These are phyloP conservation scores for Caenorhabditis afra DNA, from an alignment of 2,888 invertebrate genomes.

Conservation along the genomic window DNA sequence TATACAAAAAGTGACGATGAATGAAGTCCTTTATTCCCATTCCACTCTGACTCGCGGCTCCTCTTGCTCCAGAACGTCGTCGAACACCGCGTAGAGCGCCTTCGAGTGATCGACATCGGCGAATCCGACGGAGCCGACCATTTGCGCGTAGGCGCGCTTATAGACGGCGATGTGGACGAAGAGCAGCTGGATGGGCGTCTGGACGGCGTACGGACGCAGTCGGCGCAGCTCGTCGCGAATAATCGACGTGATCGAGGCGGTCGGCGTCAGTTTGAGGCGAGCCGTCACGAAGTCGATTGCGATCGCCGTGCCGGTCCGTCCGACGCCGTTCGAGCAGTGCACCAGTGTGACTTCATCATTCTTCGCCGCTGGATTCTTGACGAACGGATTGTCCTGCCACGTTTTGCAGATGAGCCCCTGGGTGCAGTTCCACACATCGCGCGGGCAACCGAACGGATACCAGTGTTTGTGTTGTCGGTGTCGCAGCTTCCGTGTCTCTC, in stretches of 20 bases:
- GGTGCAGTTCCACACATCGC: neutral
- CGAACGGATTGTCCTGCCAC: too few species aligned
- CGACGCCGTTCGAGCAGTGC: neutral
- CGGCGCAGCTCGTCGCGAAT: neutral
- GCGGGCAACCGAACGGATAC: neutral
- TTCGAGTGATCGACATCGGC: too few species aligned
- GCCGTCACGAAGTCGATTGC: neutral
- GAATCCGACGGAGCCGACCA: too few species aligned
- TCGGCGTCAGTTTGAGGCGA: neutral
- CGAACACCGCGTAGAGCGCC: too few species aligned
- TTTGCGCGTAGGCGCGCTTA: neutral
- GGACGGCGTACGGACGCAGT: neutral
- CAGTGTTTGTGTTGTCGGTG: too few species aligned
- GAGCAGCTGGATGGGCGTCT: neutral
- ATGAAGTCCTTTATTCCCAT: conserved; percentile 17
- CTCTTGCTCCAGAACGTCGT: too few species aligned
- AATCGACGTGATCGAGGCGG: neutral
- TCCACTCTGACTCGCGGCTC: too few species aligned
- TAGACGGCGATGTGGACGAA: neutral
- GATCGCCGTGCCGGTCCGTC: neutral
- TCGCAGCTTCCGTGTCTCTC: too few species aligned
- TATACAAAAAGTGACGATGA: conserved; percentile 31
- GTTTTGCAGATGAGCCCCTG: neutral
- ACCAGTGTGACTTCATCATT: neutral
- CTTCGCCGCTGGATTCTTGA: neutral